Base-by-base conservation (phyloP, 2,888 invertebrate genomes). In the Orthonevra nobilis region DNA sequence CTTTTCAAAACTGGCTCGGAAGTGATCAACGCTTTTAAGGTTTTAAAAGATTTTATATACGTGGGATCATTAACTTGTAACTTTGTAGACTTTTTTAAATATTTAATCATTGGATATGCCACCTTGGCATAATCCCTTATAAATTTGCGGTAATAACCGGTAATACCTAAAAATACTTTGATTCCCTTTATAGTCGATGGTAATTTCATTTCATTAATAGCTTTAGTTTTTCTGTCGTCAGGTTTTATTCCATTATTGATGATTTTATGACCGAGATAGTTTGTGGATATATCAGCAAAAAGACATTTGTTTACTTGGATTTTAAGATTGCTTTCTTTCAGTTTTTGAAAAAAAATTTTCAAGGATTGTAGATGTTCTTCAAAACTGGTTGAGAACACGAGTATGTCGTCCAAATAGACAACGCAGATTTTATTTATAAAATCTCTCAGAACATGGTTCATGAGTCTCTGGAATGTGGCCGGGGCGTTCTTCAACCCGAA, bases 401-500 rank as follows among this genome's bases (percentile, higher is more conserved):
- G 30, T 7, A 17, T 9, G 10, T 32, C 50, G 12, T 42, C 32
- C 15, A 32, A 19, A 32, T 32, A 50, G 14, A 48, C 7, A 2
- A 30, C 48, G n/a, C n/a, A n/a, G n/a, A n/a, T n/a, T 30, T 48
- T 9, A 15, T 10, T 20, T 3, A 19, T 15, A 17, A n/a, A n/a
- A 9, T 17, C 15, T 32, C 3, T n/a, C 10, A 17, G 12, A 19
- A 17, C 32, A 3, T 50, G 3, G 34, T 50, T 50, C 32, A 50
- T 50, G 7, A 15, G n/a, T 2, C 6, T 34, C 32, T 50, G 50
- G 19, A 36, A 52, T 7, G 12, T 6, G 2, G 36, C 52, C 7
- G 36, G 52, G 7, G 52, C 52, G 23, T 52, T 52, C 20, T 12
- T 36, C 0, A 36, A 26, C 23, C 52, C 36, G 36, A 23, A 36